Evolutionary conservation across 2,888 invertebrate species (phyloP).

Genomic region (Sicus ferrugineus): DNA sequence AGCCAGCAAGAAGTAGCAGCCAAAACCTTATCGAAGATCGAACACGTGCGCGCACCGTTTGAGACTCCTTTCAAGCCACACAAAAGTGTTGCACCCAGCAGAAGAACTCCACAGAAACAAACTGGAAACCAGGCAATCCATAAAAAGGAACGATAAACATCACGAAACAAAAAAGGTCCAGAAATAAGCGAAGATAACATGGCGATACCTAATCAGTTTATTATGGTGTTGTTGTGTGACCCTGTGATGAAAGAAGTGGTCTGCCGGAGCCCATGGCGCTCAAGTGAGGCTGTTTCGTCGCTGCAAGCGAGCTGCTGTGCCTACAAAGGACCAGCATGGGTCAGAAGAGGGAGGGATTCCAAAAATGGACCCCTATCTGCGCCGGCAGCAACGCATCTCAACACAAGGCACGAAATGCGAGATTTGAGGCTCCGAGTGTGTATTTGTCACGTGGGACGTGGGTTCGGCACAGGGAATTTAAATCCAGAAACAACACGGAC

Average conservation of each 20-base stretch:
- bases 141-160: conserved; percentile 9
- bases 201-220: conserved; percentile 45
- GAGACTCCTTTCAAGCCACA: conserved; percentile 30
- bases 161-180: conserved; percentile 25
- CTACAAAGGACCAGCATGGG: conserved; percentile 36
- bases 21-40: conserved; percentile 41
- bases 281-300: background rate
- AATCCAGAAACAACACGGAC: background rate
- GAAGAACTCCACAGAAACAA: conserved; percentile 4
- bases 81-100: conserved; percentile 25
- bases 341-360: background rate
- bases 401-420: conserved; percentile 9
- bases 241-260: conserved; percentile 41
- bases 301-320: conserved; percentile 32
- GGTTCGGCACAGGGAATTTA: conserved; percentile 6
- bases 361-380: conserved; percentile 33
- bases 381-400: background rate
- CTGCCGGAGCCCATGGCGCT: background rate
- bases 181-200: conserved; percentile 40
- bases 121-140: conserved; percentile 10
- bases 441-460: conserved; percentile 27
- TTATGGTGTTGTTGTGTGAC: conserved; percentile 40
- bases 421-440: conserved; percentile 27
- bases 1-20: conserved; percentile 30
- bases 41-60: conserved; percentile 61